Conservation (phyloP, 2,888 invertebrate species). For the Hydriomena furcata region DNA sequence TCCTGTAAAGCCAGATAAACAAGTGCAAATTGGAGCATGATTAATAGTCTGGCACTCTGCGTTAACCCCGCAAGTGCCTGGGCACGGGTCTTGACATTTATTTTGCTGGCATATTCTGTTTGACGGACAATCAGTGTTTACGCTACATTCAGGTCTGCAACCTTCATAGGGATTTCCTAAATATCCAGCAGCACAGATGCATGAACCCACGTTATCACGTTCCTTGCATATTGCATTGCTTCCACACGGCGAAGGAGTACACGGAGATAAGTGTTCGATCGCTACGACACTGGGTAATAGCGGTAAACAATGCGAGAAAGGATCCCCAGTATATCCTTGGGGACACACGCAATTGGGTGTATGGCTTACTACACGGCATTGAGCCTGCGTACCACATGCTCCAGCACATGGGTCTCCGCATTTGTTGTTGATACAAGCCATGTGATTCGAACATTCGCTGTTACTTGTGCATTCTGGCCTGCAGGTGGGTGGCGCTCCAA, state of each 20-base stretch:
- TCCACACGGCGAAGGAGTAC: slow-evolving; percentile 88
- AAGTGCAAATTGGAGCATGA: slow-evolving; percentile 88
- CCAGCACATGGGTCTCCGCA: slow-evolving; percentile 89
- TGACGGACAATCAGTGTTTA: slow-evolving; percentile 89
- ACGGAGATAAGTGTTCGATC: slow-evolving; percentile 80
- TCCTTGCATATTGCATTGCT: slow-evolving; percentile 88
- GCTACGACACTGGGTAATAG: slow-evolving; percentile 58
- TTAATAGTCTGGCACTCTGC: slow-evolving; percentile 89
- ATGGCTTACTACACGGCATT: slow-evolving; percentile 89
- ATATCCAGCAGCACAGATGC: slow-evolving; percentile 86
- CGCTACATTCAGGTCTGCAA: slow-evolving; percentile 89
- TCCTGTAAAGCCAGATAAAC: slow-evolving; percentile 85
- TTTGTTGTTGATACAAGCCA: slow-evolving; percentile 88
- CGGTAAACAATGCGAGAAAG: slow-evolving; percentile 85
- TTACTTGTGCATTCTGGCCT: slow-evolving; percentile 89
- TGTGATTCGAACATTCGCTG: slow-evolving; percentile 86
- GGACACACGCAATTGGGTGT: slow-evolving; percentile 87
- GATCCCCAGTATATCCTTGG: slow-evolving; percentile 87
- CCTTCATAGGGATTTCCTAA: slow-evolving; percentile 86
- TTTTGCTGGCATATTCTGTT: slow-evolving; percentile 89
- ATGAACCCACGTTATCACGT: slow-evolving; percentile 88
- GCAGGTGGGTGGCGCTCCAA: slow-evolving; percentile 88
- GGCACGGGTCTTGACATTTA: slow-evolving; percentile 90
- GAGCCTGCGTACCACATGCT: slow-evolving; percentile 87
- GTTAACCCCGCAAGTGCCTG: slow-evolving; percentile 89